Evolutionary conservation across 35 echinoderm and acorn worm genomes (phyloP).

Genomic region (Nesometra sesokonis): DNA sequence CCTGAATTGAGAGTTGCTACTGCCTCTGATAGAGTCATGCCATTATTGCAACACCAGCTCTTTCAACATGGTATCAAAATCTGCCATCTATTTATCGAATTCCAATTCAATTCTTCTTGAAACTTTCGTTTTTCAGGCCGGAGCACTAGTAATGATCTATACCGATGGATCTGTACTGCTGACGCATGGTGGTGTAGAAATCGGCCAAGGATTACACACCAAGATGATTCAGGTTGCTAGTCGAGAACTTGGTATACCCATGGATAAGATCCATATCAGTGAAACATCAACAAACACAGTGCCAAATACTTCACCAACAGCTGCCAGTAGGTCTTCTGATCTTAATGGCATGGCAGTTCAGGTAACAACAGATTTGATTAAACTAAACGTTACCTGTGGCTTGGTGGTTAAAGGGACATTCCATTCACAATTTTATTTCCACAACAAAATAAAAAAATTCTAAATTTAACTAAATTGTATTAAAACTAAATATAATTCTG

Average conservation of each 20-base stretch:
- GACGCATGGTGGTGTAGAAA: constrained; percentile 70
- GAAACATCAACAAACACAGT: constrained; percentile 59
- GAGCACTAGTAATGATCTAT: constrained; percentile 72
- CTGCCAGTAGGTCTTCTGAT: constrained; percentile 50
- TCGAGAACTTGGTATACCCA: constrained; percentile 27
- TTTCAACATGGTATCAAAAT: too few relatives aligned
- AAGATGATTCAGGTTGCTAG: constrained; percentile 76
- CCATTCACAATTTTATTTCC: too few relatives aligned
- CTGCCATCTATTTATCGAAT: neutral
- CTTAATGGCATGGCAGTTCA: constrained; percentile 70
- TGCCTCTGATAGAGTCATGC: too few relatives aligned
- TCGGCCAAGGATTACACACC: constrained; percentile 80
- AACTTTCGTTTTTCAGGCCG: too few relatives aligned
- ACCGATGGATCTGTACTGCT: constrained; percentile 66
- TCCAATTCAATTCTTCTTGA: too few relatives aligned
- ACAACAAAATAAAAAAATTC: too few relatives aligned
- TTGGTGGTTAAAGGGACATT: too few relatives aligned
- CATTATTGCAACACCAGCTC: too few relatives aligned
- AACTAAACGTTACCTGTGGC: neutral
- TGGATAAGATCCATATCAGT: constrained; percentile 37
- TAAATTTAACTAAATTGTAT: too few relatives aligned
- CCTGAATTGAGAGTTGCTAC: too few relatives aligned
- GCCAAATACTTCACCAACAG: constrained; percentile 41
- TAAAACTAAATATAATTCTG: too few relatives aligned
- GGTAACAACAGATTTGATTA: too few relatives aligned